Evolutionary conservation across 2,797 vertebrate genomes (phyloP), one percentile per base, ranked within the genome.

Genomic region (Helarctos malayanus): DNA sequence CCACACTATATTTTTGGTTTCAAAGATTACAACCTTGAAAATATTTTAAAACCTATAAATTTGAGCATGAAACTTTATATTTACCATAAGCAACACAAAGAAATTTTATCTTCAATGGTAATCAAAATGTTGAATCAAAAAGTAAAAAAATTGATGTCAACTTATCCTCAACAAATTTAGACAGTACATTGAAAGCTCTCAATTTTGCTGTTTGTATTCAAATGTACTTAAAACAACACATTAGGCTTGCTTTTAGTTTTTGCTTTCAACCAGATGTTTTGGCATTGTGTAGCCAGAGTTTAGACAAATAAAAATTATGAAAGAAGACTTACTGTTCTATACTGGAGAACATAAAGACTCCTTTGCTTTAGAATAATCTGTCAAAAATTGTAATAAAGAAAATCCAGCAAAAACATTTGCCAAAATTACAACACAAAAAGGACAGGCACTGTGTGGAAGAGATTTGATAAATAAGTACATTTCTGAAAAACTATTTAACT

Each of bases 91-190:
- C 32, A 89, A 32, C 68, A 49, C 14, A 69, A 65, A 81, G 18
- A 93, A 88, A 91, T 96, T 79, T 16, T 68, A 18, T 73, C 45
- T 61, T 19, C n/a, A 49, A 21, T 85, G 59, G 12, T 61, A 97
- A 57, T 3, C 45, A 86, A 93, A 82, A n/a, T 73, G 54, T 80
- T 95, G 35, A 87, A 65, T 80, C 80, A 54, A 92, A 97, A 82
- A 65, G 16, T 84, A 35, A 54, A 92, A 41, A 69, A 54, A 71
- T 16, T 32, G 1, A 49, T 82, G 69, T 68, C 71, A 94, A 56
- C 45, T 73, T 7, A 89, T 7, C 27, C 86, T 45, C 73, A 85
- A 41, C 27, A 73, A 45, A 80, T 69, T 52, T 80, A 69, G 91
- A 49, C 7, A 41, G 35, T 45, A 14, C 7, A 35, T 54, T 3